Conservation (phyloP, 2,888 invertebrate species). For the Strigamia maritima region DNA sequence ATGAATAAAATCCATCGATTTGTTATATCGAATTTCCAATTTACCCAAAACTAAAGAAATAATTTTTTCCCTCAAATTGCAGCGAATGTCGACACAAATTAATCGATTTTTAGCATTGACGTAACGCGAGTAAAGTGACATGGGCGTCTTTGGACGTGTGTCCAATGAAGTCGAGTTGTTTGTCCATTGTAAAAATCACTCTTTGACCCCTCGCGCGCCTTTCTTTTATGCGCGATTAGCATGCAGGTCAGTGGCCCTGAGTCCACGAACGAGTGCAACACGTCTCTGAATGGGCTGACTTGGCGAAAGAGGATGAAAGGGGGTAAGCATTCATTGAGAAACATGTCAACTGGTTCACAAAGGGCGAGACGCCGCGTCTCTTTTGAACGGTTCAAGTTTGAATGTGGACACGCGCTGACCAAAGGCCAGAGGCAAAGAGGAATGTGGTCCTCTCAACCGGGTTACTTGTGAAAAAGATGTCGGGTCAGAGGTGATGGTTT, state of each 20-base stretch:
- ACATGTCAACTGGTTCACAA: constrained; percentile 5
- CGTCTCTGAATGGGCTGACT: background rate
- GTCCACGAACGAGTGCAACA: constrained; percentile 19
- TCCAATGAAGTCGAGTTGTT: constrained; percentile 15
- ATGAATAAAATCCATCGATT: too few relatives aligned
- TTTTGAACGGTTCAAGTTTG: background rate
- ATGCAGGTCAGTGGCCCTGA: constrained; percentile 14
- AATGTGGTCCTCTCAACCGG: constrained; percentile 13
- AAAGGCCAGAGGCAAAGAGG: constrained; percentile 19
- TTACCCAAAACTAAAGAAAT: background rate
- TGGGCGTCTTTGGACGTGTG: constrained; percentile 7
- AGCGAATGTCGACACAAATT: background rate
- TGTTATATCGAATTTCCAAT: background rate
- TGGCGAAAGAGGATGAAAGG: background rate
- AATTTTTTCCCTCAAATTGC: background rate
- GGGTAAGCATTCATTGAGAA: background rate
- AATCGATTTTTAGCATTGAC: background rate
- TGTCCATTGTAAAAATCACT: background rate
- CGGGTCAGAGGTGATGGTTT: constrained; percentile 7
- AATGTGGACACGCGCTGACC: constrained; percentile 23
- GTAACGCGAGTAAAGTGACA: background rate
- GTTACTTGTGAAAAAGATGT: background rate
- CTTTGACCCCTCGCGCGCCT: constrained; percentile 19
- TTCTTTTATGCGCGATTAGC: background rate
- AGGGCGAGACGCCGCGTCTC: constrained; percentile 8